These are phyloP conservation scores for Trinorchestia longiramus DNA, from an alignment of 1,140 invertebrate genomes.

Conservation along the genomic window DNA sequence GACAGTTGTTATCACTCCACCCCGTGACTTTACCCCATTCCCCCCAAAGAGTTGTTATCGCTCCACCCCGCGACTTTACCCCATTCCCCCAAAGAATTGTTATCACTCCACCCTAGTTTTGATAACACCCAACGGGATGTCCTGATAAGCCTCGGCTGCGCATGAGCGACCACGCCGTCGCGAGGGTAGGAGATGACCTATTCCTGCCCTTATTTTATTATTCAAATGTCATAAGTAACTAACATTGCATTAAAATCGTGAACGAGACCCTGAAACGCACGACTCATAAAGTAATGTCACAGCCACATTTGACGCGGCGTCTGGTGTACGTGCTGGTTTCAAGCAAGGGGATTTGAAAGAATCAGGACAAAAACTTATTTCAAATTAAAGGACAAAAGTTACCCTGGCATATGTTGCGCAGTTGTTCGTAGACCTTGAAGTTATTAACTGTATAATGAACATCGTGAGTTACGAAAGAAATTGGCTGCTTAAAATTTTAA, in stretches of 20 bases:
- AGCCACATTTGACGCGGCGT: too few relatives aligned
- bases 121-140: neutral
- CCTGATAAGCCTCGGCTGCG: neutral
- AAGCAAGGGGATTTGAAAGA: neutral
- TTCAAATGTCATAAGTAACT: neutral
- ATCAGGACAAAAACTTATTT: neutral
- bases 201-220: neutral
- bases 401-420: neutral
- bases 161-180: neutral
- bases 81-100: slow-evolving; percentile 1
- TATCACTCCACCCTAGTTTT: slow-evolving; percentile 1
- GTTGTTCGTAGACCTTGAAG: neutral
- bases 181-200: neutral
- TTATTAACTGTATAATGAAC: neutral
- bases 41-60: neutral
- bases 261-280: too few relatives aligned
- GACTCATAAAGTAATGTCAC: too few relatives aligned
- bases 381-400: neutral
- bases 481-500: neutral
- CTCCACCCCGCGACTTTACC: neutral
- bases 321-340: too few relatives aligned
- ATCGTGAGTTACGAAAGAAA: neutral
- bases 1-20: neutral
- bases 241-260: neutral
- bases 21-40: neutral